These are phyloP conservation scores for Glandiceps talaboti DNA, from an alignment of 53 echinoderm and acorn worm genomes.

Conservation along the genomic window DNA sequence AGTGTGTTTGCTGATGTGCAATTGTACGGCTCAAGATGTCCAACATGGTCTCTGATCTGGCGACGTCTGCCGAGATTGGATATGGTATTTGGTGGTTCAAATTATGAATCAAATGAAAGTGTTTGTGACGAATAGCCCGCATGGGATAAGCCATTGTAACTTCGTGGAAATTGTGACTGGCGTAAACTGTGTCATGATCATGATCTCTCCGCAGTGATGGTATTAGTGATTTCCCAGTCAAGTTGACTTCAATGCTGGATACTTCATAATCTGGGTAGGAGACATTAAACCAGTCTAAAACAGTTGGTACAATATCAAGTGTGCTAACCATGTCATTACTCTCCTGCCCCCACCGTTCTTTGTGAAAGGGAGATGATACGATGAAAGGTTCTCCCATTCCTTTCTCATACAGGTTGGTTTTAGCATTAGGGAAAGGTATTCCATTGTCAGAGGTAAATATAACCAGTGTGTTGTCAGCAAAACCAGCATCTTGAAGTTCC, in stretches of 20 bases:
- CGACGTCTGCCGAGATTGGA: conserved; percentile 74
- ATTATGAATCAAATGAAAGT: conserved; percentile 85
- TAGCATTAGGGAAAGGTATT: conserved; percentile 93
- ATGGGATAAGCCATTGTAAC: conserved; percentile 95
- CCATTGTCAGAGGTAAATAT: conserved; percentile 92
- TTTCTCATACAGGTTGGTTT: conserved; percentile 85
- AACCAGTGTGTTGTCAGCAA: conserved; percentile 75
- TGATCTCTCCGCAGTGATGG: conserved; percentile 44
- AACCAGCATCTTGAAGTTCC: conserved; percentile 59
- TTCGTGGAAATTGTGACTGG: conserved; percentile 94
- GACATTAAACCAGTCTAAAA: conserved; percentile 78
- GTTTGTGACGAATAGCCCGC: conserved; percentile 57
- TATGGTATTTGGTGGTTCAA: conserved; percentile 81
- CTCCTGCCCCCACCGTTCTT: conserved; percentile 64
- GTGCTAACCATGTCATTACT: conserved; percentile 77
- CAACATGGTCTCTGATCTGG: conserved; percentile 48
- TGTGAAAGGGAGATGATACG: conserved; percentile 59
- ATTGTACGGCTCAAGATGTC: conserved; percentile 65
- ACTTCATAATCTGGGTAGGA: conserved; percentile 40
- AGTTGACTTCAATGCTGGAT: conserved; percentile 7
- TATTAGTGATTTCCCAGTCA: conserved; percentile 76
- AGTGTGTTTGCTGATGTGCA: conserved; percentile 52
- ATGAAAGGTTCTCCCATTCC: conserved; percentile 97
- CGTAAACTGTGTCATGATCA: conserved; percentile 61
- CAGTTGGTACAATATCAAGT: conserved; percentile 79